These are phyloP conservation scores for Cryptus viduatorius DNA, from an alignment of 2,888 invertebrate species.

Conservation along the genomic window DNA sequence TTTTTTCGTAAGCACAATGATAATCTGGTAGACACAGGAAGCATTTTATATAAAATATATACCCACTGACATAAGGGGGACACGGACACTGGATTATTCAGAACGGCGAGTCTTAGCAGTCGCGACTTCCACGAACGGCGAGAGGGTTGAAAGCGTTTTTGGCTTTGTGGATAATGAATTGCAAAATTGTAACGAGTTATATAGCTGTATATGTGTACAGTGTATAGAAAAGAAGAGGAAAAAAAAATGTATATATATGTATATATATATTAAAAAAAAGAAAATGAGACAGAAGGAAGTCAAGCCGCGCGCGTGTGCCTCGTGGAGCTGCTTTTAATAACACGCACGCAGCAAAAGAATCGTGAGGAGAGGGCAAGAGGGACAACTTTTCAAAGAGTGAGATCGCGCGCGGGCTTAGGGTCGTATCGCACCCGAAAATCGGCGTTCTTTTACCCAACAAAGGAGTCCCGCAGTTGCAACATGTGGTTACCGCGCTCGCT, in stretches of 20 bases:
- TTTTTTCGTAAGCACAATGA: not conserved
- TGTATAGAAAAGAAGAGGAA: not conserved
- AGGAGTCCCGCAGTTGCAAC: slow-evolving; percentile 76
- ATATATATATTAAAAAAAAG: slow-evolving; percentile 10
- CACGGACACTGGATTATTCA: slow-evolving; percentile 19
- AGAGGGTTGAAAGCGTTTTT: not conserved
- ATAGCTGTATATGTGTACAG: not conserved
- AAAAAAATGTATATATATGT: slow-evolving; percentile 1
- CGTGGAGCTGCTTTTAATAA: slow-evolving; percentile 59
- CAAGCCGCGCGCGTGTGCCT: slow-evolving; percentile 60
- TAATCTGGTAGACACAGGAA: slow-evolving; percentile 8
- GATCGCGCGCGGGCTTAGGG: slow-evolving; percentile 44
- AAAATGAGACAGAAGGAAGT: slow-evolving; percentile 50
- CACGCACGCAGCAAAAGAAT: slow-evolving; percentile 49
- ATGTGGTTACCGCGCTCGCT: slow-evolving; percentile 80
- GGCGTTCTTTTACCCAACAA: slow-evolving; percentile 66
- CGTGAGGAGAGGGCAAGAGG: slow-evolving; percentile 27
- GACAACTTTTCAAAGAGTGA: slow-evolving; percentile 40
- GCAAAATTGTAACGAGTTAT: slow-evolving; percentile 47
- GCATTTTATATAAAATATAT: slow-evolving; percentile 8
- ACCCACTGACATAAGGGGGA: not conserved
- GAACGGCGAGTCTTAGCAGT: slow-evolving; percentile 20
- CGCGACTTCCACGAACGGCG: slow-evolving; percentile 5
- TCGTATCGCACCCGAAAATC: slow-evolving; percentile 64
- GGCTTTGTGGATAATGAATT: slow-evolving; percentile 33